Evolutionary conservation across 2,888 invertebrate species (phyloP), one percentile per base, ranked within the genome.

Genomic region (Nematopogon swammerdamellus): DNA sequence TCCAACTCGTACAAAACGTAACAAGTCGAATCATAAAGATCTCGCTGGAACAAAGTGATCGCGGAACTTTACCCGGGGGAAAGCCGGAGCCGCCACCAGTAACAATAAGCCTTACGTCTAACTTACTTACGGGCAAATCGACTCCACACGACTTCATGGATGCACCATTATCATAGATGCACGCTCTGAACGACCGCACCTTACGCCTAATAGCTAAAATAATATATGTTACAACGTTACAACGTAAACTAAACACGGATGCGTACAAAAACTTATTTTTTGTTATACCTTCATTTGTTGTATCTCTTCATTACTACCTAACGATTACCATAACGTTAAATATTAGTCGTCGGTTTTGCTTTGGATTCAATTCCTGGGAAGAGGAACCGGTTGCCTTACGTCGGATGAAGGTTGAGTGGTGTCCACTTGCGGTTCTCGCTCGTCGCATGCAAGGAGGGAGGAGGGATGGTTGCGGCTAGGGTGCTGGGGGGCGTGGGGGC

Each of bases 401-500:
- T 2, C 11, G 20, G 14, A 45, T 10, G 19, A 14, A 19, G 4
- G 5, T 6, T 17, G 45, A 18, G 19, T 19, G n/a, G 18, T 18
- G 3, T n/a, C n/a, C n/a, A n/a, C n/a, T n/a, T 45, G 18, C 48
- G 29, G 19, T 44, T 49, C 6, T 36, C 44, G n/a, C 18, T 19
- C 45, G 25, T 11, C 2, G 18, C 48, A 36, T 50, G 51, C 44
- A 55, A 49, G 49, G 20, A 48, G 44, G 46, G 45, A 30, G 51
- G 51, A 18, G 18, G 19, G 48, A 19, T 18, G 48, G 19, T n/a
- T n/a, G n/a, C n/a, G n/a, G n/a, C n/a, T n/a, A n/a, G n/a, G n/a
- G n/a, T n/a, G n/a, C n/a, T n/a, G n/a, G n/a, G 48, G 46, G 50
- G 50, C 54, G 52, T 45, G 50, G 55, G 51, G 57, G 51, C 51